These are phyloP conservation scores for Kuschelorhynchus macadamiae DNA, from an alignment of 2,888 invertebrate species.

Conservation along the genomic window DNA sequence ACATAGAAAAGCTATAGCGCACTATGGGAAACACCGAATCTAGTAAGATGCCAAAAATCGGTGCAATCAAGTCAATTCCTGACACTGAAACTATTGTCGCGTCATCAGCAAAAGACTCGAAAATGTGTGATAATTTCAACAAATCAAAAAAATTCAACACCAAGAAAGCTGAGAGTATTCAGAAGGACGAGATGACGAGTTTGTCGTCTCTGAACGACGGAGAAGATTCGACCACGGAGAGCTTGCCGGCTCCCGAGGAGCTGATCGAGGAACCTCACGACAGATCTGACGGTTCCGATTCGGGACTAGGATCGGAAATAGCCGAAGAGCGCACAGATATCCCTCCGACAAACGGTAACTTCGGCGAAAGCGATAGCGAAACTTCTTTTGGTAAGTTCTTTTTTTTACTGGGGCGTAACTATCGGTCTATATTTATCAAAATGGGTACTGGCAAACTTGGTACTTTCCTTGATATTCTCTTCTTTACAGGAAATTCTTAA, in stretches of 20 bases:
- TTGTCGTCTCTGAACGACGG: conserved; percentile 70
- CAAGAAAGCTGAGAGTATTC: conserved; percentile 56
- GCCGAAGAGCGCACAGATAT: conserved; percentile 72
- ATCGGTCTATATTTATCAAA: too few species aligned
- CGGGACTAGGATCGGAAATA: conserved; percentile 84
- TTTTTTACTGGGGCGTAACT: too few species aligned
- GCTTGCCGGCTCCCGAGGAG: conserved; percentile 71
- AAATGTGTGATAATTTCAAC: conserved; percentile 59
- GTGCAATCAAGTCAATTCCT: conserved; percentile 28
- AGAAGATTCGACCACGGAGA: conserved; percentile 77
- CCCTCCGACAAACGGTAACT: conserved; percentile 51
- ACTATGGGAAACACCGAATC: conserved; percentile 58
- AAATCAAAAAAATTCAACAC: conserved; percentile 52
- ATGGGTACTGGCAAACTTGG: too few species aligned
- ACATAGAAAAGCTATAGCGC: conserved; percentile 21
- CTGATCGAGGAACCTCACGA: conserved; percentile 77
- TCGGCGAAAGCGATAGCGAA: conserved; percentile 70
- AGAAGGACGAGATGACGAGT: conserved; percentile 57
- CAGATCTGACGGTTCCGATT: conserved; percentile 86
- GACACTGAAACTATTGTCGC: conserved; percentile 31
- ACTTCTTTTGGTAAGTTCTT: conserved; percentile 66
- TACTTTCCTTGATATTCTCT: too few species aligned
- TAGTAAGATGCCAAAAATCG: conserved; percentile 35
- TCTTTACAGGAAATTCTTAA: too few species aligned
- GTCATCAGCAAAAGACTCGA: conserved; percentile 19